phyloP scores from a whole-genome alignment of 2,888 invertebrate species.

The Cosmorhoe ocellata region DNA sequence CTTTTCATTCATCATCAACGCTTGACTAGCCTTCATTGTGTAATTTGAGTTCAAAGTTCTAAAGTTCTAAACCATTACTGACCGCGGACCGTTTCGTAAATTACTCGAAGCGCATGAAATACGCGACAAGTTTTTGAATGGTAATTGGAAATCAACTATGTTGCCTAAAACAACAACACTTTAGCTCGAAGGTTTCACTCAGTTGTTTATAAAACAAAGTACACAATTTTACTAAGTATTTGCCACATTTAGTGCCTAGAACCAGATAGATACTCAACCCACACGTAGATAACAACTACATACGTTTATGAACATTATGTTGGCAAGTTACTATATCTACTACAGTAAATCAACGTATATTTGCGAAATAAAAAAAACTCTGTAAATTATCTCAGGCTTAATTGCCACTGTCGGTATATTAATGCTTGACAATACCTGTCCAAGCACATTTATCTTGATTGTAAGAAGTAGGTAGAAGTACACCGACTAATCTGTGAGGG shows the following conservation, averaged over 20 bases:
- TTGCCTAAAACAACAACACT: constrained; percentile 49
- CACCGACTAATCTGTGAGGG: constrained; percentile 25
- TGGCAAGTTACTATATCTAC: too few species aligned
- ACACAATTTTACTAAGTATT: constrained; percentile 4
- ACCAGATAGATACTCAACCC: too few species aligned
- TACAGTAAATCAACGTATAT: too few species aligned
- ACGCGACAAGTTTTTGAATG: constrained; percentile 58
- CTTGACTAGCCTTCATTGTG: constrained; percentile 47
- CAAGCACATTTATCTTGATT: too few species aligned
- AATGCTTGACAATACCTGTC: too few species aligned
- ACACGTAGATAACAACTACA: too few species aligned
- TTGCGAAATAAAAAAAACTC: too few species aligned
- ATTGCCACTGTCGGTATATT: too few species aligned
- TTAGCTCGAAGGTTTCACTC: constrained; percentile 43
- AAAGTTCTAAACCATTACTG: constrained; percentile 50
- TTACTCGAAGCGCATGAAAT: constrained; percentile 58
- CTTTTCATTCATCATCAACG: too few species aligned
- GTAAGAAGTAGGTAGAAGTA: not conserved
- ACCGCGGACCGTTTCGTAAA: constrained; percentile 55
- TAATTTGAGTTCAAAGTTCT: constrained; percentile 57
- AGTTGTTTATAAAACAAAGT: constrained; percentile 38
- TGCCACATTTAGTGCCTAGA: not conserved
- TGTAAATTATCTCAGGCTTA: too few species aligned
- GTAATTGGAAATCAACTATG: constrained; percentile 68
- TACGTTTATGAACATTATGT: too few species aligned